Evolutionary conservation across 2,113 vertebrate species (phyloP).

Genomic region (Entomyzon cyanotis): DNA sequence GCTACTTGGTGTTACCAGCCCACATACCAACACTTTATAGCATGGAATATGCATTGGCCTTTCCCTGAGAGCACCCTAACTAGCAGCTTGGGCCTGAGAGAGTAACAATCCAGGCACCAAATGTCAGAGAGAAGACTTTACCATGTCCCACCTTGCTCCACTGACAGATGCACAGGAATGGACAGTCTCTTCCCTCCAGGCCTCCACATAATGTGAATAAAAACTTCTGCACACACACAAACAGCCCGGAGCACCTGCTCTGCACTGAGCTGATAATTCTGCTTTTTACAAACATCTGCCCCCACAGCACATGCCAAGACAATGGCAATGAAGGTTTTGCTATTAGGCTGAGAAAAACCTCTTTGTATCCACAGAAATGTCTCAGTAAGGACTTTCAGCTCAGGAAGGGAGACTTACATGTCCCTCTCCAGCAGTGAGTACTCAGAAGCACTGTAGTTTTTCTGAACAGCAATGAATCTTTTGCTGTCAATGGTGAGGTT

Average conservation of each 20-base stretch:
- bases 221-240: neutral
- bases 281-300: neutral
- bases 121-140: neutral
- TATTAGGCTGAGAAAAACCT: neutral
- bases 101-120: neutral
- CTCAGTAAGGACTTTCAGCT: neutral
- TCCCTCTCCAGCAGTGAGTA: constrained; percentile 73
- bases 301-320: neutral
- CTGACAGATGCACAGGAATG: neutral
- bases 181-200: neutral
- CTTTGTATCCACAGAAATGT: neutral
- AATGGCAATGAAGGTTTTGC: neutral
- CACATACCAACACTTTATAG: neutral
- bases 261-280: neutral
- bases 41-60: neutral
- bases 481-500: constrained; percentile 72
- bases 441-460: constrained; percentile 70
- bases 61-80: neutral
- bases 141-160: neutral
- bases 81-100: neutral
- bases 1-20: neutral
- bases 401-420: constrained; percentile 77
- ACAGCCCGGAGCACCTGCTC: neutral
- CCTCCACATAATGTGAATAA: neutral
- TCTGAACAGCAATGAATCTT: constrained; percentile 34